Base-by-base conservation (phyloP, 1,140 invertebrate genomes). In the Eurosta solidaginis region DNA sequence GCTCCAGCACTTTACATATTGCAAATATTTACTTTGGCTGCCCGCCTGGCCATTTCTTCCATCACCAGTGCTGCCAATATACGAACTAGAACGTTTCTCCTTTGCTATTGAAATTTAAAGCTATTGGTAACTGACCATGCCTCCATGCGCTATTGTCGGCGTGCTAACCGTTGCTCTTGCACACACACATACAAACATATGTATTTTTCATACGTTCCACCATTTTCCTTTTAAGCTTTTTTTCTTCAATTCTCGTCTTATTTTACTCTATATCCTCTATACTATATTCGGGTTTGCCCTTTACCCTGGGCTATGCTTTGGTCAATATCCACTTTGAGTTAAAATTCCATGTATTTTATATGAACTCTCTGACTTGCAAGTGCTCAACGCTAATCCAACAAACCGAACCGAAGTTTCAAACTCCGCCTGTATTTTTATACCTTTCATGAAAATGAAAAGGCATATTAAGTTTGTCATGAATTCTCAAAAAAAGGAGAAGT, bases 261-360 rank as follows among this genome's bases (percentile, higher is more conserved):
- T 25, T 2, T 25, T 10, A 0, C 50, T 27, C 3, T 7, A 20
- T 25, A 3, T 12, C 7, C 25, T 54, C 47, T 20, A 20, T 20
- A 6, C n/a, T 50, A 5, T 17, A 1, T 33, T 36, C 33, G 2
- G 29, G 17, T n/a, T 29, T 33, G 10, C 17, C 45, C n/a, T n/a
- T 63, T 63, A 29, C 29, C 17, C 7, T 6, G 10, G 33, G 3
- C 29, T 14, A 17, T 68, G 27, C 59, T 68, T 68, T 68, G 36
- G 59, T 29, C 59, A 68, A 68, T 68, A 68, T 68, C 29, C 59
- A 68, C 59, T 68, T 68, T 68, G 36, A 68, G 33, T 68, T 68
- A 68, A 68, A 68, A 68, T 68, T 68, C 59, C 59, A 68, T 68
- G 59, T 33, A 68, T 68, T 68, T 68, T 68, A 68, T 68, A 68